phyloP scores from a whole-genome alignment of 2,888 invertebrate genomes.

The Apeira syringaria region DNA sequence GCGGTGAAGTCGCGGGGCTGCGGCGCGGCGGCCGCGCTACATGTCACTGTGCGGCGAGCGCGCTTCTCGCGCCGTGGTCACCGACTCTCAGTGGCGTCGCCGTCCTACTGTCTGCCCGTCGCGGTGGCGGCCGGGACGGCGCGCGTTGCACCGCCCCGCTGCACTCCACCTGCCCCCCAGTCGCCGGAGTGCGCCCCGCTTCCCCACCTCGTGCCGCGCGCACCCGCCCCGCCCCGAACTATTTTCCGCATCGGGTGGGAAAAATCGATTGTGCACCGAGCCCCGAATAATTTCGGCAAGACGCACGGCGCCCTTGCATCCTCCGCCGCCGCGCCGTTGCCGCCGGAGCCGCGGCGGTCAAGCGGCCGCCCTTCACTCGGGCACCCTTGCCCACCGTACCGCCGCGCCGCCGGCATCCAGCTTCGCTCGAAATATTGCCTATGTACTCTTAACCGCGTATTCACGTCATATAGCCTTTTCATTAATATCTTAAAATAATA shows the following conservation, averaged over 20 bases:
- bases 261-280: conserved; percentile 84
- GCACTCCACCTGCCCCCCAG: conserved; percentile 78
- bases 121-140: conserved; percentile 58
- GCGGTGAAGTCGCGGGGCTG: conserved; percentile 70
- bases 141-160: conserved; percentile 82
- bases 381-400: conserved; percentile 21
- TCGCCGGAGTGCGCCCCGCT: conserved; percentile 52
- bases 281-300: conserved; percentile 83
- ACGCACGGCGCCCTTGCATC: conserved; percentile 82
- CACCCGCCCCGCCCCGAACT: conserved; percentile 80
- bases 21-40: conserved; percentile 78
- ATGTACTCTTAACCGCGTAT: no score
- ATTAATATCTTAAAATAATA: no score
- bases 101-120: conserved; percentile 82
- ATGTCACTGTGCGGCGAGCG: conserved; percentile 81
- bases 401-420: conserved; percentile 20
- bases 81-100: conserved; percentile 82
- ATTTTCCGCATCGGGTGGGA: conserved; percentile 84
- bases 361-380: conserved; percentile 62
- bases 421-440: no score
- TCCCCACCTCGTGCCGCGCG: conserved; percentile 57
- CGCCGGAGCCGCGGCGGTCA: conserved; percentile 55
- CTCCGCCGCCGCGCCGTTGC: conserved; percentile 45
- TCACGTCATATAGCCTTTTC: no score
- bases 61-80: conserved; percentile 80